These are phyloP conservation scores for Poecilia gillii DNA, from an alignment of 2,797 vertebrate genomes.

Conservation along the genomic window DNA sequence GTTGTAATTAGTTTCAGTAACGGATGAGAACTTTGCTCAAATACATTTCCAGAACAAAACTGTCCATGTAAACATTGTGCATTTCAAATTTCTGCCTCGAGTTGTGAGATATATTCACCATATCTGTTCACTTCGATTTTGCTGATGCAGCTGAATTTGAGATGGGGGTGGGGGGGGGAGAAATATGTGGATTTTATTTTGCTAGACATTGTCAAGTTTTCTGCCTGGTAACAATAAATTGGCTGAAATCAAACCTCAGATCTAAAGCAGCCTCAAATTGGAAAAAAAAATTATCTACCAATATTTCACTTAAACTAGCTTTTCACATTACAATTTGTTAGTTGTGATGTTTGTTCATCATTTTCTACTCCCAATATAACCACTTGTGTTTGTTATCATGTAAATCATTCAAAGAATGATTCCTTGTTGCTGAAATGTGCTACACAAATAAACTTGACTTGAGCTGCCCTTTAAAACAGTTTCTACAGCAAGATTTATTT, in stretches of 20 bases:
- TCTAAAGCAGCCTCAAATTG: background rate
- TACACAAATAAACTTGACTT: background rate
- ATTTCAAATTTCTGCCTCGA: background rate
- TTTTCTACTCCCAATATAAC: background rate
- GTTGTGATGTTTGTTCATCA: background rate
- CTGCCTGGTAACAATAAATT: background rate
- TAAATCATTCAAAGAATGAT: background rate
- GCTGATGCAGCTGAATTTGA: background rate
- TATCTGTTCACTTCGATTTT: background rate
- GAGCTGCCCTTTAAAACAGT: background rate
- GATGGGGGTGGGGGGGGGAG: background rate
- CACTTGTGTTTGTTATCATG: background rate
- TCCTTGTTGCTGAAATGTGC: background rate
- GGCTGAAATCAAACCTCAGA: background rate
- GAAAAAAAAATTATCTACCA: background rate
- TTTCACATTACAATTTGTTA: background rate
- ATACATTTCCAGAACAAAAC: constrained; percentile 9
- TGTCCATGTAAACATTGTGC: background rate
- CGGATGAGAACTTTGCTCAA: constrained; percentile 15
- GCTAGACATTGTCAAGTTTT: background rate
- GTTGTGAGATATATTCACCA: background rate
- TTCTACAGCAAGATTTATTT: background rate
- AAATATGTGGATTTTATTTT: background rate
- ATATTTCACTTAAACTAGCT: background rate
- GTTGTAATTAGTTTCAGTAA: constrained; percentile 15